These are phyloP conservation scores for Fabriciana adippe DNA, from an alignment of 2,888 invertebrate species.

Conservation along the genomic window DNA sequence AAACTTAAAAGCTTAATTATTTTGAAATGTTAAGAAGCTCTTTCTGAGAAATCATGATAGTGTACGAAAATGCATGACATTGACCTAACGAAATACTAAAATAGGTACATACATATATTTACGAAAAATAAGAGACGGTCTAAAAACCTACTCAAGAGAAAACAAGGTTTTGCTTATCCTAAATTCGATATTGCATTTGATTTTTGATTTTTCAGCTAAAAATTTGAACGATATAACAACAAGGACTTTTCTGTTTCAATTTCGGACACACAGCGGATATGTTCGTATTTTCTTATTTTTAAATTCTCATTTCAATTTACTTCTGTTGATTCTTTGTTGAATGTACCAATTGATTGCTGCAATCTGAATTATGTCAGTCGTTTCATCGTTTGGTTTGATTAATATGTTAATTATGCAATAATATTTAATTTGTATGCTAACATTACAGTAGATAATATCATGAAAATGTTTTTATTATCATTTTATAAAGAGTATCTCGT, in stretches of 20 bases:
- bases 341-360: constrained; percentile 8
- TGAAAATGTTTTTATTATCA: no score
- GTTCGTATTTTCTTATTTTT: constrained; percentile 12
- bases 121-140: not conserved
- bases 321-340: constrained; percentile 3
- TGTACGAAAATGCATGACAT: no score
- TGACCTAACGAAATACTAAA: no score
- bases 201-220: constrained; percentile 3
- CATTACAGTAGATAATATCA: not conserved
- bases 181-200: not conserved
- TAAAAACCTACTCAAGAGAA: not conserved
- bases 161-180: not conserved
- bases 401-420: not conserved
- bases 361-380: not conserved
- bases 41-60: no score
- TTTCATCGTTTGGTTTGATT: not conserved
- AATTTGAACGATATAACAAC: constrained; percentile 11
- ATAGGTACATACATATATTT: not conserved
- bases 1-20: no score
- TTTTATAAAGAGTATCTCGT: no score
- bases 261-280: constrained; percentile 2
- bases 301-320: constrained; percentile 12
- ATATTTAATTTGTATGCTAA: not conserved
- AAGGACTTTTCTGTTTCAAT: constrained; percentile 10
- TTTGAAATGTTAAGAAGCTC: no score